phyloP scores from a whole-genome alignment of 1,140 invertebrate genomes.

The Galleria mellonella region DNA sequence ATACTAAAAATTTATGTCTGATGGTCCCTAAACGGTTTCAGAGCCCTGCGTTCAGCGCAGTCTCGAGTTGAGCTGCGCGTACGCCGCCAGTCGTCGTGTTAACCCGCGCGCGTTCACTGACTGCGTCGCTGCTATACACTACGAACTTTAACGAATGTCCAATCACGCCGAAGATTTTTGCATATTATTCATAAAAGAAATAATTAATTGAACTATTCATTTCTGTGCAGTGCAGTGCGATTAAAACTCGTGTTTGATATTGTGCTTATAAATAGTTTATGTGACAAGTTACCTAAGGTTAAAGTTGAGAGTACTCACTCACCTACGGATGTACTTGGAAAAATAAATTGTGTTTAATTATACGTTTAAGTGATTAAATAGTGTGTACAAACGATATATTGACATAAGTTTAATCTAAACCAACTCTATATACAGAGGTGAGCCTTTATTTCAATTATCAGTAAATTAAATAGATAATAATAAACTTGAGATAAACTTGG shows the following conservation, averaged over 20 bases:
- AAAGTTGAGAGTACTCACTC: conserved; percentile 37
- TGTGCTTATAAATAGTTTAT: conserved; percentile 19
- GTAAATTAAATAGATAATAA: background rate
- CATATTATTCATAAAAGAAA: too few species aligned
- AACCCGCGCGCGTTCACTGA: conserved; percentile 31
- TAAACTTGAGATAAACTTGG: background rate
- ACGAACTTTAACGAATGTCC: background rate
- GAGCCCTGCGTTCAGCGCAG: conserved; percentile 26
- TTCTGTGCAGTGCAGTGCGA: conserved; percentile 10
- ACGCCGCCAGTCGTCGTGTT: conserved; percentile 59
- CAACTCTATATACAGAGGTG: background rate
- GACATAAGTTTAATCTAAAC: too few species aligned
- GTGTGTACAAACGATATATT: background rate
- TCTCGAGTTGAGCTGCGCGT: conserved; percentile 46
- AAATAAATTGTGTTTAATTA: conserved; percentile 5
- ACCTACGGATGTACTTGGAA: conserved; percentile 36
- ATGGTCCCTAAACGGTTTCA: conserved; percentile 38
- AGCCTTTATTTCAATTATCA: conserved; percentile 10
- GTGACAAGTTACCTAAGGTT: conserved; percentile 52
- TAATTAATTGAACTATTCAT: background rate
- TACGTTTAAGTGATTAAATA: background rate
- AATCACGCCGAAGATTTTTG: background rate
- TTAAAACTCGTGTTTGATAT: conserved; percentile 5
- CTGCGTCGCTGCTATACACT: conserved; percentile 10
- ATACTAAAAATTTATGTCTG: conserved; percentile 8